phyloP scores from a whole-genome alignment of 2,797 vertebrate species.

The Erethizon dorsatum region DNA sequence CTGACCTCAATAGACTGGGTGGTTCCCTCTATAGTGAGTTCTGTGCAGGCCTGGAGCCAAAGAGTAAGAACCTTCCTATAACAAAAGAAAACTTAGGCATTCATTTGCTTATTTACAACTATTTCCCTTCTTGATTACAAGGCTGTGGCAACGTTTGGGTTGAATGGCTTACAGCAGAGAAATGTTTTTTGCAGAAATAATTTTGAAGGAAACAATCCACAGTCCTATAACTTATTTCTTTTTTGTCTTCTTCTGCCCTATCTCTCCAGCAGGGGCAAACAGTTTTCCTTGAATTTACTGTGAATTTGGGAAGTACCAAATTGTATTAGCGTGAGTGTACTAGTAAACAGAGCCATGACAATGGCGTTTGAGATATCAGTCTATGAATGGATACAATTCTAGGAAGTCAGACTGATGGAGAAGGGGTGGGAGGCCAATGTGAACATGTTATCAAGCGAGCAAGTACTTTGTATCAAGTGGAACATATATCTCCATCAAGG shows the following conservation, averaged over 20 bases:
- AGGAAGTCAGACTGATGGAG: background rate
- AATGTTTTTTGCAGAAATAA: slow-evolving; percentile 58
- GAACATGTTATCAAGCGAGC: background rate
- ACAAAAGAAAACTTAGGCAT: slow-evolving; percentile 64
- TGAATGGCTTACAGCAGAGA: slow-evolving; percentile 54
- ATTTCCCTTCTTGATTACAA: slow-evolving; percentile 58
- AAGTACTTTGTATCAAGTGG: background rate
- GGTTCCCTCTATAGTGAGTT: slow-evolving; percentile 42
- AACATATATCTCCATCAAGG: background rate
- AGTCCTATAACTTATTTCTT: background rate
- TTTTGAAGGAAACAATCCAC: slow-evolving; percentile 62
- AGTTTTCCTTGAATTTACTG: no score
- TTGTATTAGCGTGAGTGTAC: background rate
- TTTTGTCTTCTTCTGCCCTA: background rate
- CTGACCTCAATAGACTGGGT: background rate
- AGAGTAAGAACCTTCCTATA: slow-evolving; percentile 41
- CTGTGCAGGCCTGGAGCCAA: slow-evolving; percentile 57
- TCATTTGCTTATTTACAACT: slow-evolving; percentile 62
- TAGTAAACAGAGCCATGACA: background rate
- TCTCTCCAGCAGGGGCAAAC: background rate
- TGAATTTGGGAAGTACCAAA: background rate
- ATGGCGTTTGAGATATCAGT: background rate
- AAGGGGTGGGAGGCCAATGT: background rate
- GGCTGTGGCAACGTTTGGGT: slow-evolving; percentile 63
- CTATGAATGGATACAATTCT: background rate